Conservation (phyloP, 2,113 vertebrate species). For the western clawed frog (Xenopus tropicalis) region DNA sequence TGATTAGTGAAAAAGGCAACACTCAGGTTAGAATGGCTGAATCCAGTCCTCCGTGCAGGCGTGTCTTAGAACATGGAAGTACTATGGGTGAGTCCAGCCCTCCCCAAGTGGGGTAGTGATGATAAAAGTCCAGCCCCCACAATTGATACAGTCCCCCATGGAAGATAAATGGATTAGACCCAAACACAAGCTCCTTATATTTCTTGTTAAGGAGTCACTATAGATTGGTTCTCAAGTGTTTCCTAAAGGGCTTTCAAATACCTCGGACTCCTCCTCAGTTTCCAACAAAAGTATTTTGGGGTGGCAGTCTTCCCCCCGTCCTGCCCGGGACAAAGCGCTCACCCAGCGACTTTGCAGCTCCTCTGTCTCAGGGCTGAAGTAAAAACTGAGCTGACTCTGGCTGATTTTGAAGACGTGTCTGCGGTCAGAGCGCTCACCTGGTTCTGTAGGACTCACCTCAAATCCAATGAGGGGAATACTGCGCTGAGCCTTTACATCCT, state of each 20-base stretch:
- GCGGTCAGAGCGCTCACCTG: constrained; percentile 79
- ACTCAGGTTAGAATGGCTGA: neutral
- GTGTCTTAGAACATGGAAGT: constrained; percentile 32
- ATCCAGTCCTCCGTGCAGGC: constrained; percentile 12
- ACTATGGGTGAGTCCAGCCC: constrained; percentile 44
- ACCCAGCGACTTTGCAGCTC: constrained; percentile 83
- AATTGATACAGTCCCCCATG: constrained; percentile 18
- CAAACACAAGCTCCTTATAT: neutral
- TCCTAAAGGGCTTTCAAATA: constrained; percentile 54
- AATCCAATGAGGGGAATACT: constrained; percentile 86
- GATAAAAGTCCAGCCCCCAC: constrained; percentile 17
- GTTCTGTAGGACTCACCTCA: constrained; percentile 77
- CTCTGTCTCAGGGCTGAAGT: constrained; percentile 84
- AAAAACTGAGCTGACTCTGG: constrained; percentile 86
- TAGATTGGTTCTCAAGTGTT: constrained; percentile 30
- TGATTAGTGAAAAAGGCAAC: neutral
- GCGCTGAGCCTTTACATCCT: constrained; percentile 90
- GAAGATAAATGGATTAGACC: constrained; percentile 30
- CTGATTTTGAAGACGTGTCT: constrained; percentile 83
- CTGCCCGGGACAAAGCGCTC: constrained; percentile 74
- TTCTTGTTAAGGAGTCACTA: neutral
- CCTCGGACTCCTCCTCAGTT: constrained; percentile 67
- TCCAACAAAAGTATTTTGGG: constrained; percentile 66
- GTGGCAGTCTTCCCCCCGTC: constrained; percentile 73
- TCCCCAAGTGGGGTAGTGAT: constrained; percentile 31